Evolutionary conservation across 2,113 vertebrate species (phyloP), one percentile per base, ranked within the genome.

Genomic region (Stigmatopora argus): DNA sequence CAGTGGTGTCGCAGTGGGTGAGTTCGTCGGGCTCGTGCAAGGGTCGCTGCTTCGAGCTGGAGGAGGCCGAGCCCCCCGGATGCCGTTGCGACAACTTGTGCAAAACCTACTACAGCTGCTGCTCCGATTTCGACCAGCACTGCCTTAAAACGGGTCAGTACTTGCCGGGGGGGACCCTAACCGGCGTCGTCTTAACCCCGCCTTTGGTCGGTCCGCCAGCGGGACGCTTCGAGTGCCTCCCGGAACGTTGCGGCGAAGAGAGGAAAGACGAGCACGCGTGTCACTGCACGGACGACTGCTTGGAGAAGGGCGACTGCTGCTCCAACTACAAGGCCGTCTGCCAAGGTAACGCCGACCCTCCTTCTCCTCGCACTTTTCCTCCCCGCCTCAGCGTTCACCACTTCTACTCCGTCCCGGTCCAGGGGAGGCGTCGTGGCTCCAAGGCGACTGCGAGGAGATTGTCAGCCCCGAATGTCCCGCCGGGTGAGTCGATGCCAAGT

Each of bases 71-170:
- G 47, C 90, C 95, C 72, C 96, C 96, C 1, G 90, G 89, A 52
- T 99, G 97, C 82, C 91, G 95, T 63, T 99, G 97, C 87, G 97
- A 99, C 90, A 99, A 98, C 88, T 80, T 99, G 75, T 98, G 97
- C 80, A 99, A 99, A 84, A 99, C 95, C 62, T 98, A 98, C 84
- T 92, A 90, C 88, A 95, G 94, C 88, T 99, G 97, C 90, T 99
- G 97, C 85, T 83, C 84, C 0, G 97, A 99, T 89, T 99, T 98
- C 38, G 95, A 98, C 18, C 87, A 93, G 38, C 93, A 93, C 57
- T 99, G 97, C 72, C 89, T 99, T 70, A 98, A 95, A 88, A 98
- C 95, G 86, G 95, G 96, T 99, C 86, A 3, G 90, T 52, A 8
- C 31, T 6, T 0, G 18, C 3, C 1, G 21, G 1, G 13, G 2